A percentile compares a stretch with the other conserved stretches of the same genome.
These are phyloP conservation scores for Pipistrellus pygmaeus DNA, from an alignment of 2,797 vertebrate genomes.

Conservation along the genomic window DNA sequence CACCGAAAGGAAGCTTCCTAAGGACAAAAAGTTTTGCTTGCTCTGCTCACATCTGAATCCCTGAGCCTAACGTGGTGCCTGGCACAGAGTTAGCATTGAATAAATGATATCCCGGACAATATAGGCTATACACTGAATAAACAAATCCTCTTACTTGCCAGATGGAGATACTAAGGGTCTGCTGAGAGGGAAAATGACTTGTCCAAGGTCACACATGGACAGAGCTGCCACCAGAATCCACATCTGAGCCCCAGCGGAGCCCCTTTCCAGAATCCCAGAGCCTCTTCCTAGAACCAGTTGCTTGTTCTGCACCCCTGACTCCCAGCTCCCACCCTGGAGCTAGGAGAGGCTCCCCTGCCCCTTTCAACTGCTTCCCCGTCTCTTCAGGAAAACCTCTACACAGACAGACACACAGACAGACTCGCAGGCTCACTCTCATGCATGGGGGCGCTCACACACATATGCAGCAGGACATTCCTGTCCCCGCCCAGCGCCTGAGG, in stretches of 20 bases:
- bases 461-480: neutral
- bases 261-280: neutral
- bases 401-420: too few relatives aligned
- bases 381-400: neutral
- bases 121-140: neutral
- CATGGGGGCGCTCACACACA: neutral
- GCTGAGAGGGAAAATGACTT: slow-evolving; percentile 27
- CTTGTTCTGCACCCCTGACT: neutral
- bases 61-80: neutral
- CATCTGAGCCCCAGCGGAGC: neutral
- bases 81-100: neutral
- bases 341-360: neutral
- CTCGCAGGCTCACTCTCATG: neutral
- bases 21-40: slow-evolving; percentile 1
- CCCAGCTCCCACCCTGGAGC: neutral
- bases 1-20: neutral
- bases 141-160: neutral
- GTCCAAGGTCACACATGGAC: neutral
- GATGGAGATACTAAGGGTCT: neutral
- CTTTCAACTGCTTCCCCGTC: neutral
- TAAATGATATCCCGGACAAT: neutral
- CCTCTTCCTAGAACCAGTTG: neutral
- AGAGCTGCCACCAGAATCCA: neutral
- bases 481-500: neutral
- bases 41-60: slow-evolving; percentile 39